These are phyloP conservation scores for Bruchidius siliquastri DNA, from an alignment of 2,888 invertebrate genomes.

Conservation along the genomic window DNA sequence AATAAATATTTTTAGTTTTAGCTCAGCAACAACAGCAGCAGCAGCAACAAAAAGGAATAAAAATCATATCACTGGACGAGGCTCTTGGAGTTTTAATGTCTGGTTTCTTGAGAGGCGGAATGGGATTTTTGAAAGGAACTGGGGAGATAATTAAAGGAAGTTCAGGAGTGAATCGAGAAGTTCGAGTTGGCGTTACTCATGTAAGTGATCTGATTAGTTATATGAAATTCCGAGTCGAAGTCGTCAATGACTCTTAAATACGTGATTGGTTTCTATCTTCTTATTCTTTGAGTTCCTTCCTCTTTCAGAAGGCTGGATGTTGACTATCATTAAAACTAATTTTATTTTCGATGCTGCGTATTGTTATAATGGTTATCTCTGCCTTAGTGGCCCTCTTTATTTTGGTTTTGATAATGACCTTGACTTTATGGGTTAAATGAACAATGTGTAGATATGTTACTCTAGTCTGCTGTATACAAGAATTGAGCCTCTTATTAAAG, in stretches of 20 bases:
- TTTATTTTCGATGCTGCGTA: too few species aligned
- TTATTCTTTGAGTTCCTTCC: slow-evolving; percentile 12
- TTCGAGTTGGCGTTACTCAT: slow-evolving; percentile 95
- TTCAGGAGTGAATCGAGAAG: slow-evolving; percentile 89
- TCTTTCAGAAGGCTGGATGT: too few species aligned
- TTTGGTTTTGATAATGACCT: too few species aligned
- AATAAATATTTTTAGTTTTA: not conserved
- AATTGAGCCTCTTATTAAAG: too few species aligned
- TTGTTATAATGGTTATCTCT: too few species aligned
- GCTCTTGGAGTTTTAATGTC: slow-evolving; percentile 86
- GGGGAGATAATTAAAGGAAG: slow-evolving; percentile 95
- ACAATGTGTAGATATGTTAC: too few species aligned
- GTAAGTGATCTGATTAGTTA: slow-evolving; percentile 60
- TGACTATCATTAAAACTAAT: too few species aligned
- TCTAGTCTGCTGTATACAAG: too few species aligned
- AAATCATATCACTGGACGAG: slow-evolving; percentile 81
- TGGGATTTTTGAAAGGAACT: slow-evolving; percentile 87
- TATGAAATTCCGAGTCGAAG: too few species aligned
- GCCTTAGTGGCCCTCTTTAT: too few species aligned
- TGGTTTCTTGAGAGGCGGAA: slow-evolving; percentile 91
- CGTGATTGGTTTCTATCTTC: not conserved
- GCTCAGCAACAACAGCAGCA: slow-evolving; percentile 16
- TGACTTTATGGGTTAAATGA: too few species aligned
- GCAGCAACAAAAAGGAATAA: slow-evolving; percentile 45
- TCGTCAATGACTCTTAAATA: too few species aligned